These are phyloP conservation scores for Lonchura striata DNA, from an alignment of 2,113 vertebrate genomes.

Conservation along the genomic window DNA sequence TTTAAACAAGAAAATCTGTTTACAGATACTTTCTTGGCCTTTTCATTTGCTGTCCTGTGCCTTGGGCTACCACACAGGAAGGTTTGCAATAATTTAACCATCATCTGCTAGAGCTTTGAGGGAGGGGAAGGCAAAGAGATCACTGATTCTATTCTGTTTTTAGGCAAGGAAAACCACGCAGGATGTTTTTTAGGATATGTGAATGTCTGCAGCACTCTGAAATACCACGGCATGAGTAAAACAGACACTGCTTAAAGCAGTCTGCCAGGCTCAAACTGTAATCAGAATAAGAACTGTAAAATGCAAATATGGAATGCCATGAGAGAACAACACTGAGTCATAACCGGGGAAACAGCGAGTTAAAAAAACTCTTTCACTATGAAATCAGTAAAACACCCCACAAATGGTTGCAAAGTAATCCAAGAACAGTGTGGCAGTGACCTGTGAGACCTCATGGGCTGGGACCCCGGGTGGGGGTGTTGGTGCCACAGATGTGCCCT, in stretches of 20 bases:
- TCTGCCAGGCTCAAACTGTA: neutral
- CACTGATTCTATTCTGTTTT: neutral
- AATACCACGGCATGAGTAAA: neutral
- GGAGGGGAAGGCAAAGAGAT: neutral
- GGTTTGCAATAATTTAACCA: constrained; percentile 23
- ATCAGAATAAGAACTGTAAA: neutral
- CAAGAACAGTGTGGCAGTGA: neutral
- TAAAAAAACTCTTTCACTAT: neutral
- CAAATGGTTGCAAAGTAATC: neutral
- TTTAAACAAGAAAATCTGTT: constrained; percentile 23
- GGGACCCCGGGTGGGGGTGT: neutral
- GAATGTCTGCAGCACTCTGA: neutral
- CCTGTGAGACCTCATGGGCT: neutral
- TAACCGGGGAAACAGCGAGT: neutral
- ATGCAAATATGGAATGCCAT: neutral
- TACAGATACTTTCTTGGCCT: neutral
- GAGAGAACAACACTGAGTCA: neutral
- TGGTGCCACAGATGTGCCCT: neutral
- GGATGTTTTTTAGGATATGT: neutral
- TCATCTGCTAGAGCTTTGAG: neutral
- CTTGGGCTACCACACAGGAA: constrained; percentile 8
- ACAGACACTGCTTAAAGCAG: neutral
- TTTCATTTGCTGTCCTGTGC: constrained; percentile 12
- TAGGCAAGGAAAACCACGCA: neutral
- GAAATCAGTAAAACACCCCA: neutral